Base-by-base conservation (phyloP, 2,113 vertebrate species). In the Mesoclemmys tuberculata region DNA sequence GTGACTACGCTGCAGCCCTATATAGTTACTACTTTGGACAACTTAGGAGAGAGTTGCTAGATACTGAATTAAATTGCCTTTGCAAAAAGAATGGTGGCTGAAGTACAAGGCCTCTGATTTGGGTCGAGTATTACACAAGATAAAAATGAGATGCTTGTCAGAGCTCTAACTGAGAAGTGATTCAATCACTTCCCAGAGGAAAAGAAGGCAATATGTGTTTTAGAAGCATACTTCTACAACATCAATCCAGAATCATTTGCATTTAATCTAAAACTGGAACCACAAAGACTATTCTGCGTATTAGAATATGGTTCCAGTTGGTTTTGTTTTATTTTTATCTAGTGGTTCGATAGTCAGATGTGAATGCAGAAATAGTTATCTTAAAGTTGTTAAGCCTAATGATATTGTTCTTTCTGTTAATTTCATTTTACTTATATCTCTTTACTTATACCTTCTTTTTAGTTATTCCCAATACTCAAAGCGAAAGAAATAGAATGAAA, bases 401-500 rank as follows among this genome's bases (percentile, higher is more conserved):
- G 61, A 1, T 85, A 7, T 51, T 68, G 12, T 55, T 80, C 21
- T 90, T 93, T 88, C 52, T 91, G 22, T 18, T 77, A 8, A 55
- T 84, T 92, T 91, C 6, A 88, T 68, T 71, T 71, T 51, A 87
- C 26, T 85, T n/a, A n/a, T 21, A 38, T 38, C n/a, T 38, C n/a
- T 38, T 48, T 35, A 82, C 1, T 71, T 68, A 4, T n/a, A 90
- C 96, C 92, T 48, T 94, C 68, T 64, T 84, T 74, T 56, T 87
- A 88, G 49, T 74, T 95, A 14, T 78, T 58, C 92, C 85, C 93
- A 95, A 77, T 92, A 64, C 58, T 38, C 98, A 97, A 96, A 98
- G 95, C 97, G 97, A 98, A 97, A 98, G 94, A 84, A 97, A 98
- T 96, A 99, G 98, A 98, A 99, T 99, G 98, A 99, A 98, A 99